Evolutionary conservation across 2,113 vertebrate genomes (phyloP).

Genomic region (Grammomys dolichurus): DNA sequence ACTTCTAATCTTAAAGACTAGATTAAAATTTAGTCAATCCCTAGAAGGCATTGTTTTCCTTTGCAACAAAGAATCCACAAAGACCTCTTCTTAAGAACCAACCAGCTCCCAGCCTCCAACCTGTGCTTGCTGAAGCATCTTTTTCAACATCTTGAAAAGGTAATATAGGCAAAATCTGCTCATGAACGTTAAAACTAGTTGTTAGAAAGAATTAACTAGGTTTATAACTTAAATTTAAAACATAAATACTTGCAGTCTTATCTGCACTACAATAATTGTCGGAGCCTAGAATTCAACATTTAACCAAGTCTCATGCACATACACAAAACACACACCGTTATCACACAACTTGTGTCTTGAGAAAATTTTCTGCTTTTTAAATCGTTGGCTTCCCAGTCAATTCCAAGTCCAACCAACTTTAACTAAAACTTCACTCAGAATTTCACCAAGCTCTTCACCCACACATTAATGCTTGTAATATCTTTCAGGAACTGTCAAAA

Average conservation of each 20-base stretch:
- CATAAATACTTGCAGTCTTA: slow-evolving; percentile 89
- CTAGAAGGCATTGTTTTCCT: slow-evolving; percentile 69
- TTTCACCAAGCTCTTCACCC: slow-evolving; percentile 65
- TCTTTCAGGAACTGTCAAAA: slow-evolving; percentile 73
- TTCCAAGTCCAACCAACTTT: slow-evolving; percentile 77
- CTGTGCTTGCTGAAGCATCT: slow-evolving; percentile 70
- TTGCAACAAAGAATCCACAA: slow-evolving; percentile 77
- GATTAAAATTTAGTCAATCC: slow-evolving; percentile 75
- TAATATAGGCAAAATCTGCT: slow-evolving; percentile 75
- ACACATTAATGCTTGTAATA: slow-evolving; percentile 59
- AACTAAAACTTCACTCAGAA: slow-evolving; percentile 67
- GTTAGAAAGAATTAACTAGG: slow-evolving; percentile 83
- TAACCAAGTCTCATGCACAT: slow-evolving; percentile 79
- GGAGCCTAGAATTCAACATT: slow-evolving; percentile 86
- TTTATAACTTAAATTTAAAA: slow-evolving; percentile 86
- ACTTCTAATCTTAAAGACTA: slow-evolving; percentile 76
- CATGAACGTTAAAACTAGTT: slow-evolving; percentile 82
- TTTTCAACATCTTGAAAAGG: slow-evolving; percentile 14
- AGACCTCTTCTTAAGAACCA: slow-evolving; percentile 71
- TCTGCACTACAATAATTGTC: slow-evolving; percentile 91
- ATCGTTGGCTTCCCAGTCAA: slow-evolving; percentile 88
- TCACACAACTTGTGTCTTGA: slow-evolving; percentile 83
- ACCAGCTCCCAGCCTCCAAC: slow-evolving; percentile 78
- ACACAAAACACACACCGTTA: slow-evolving; percentile 83
- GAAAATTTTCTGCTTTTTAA: slow-evolving; percentile 83